phyloP scores from a whole-genome alignment of 2,113 vertebrate genomes.

The Uria aalge region DNA sequence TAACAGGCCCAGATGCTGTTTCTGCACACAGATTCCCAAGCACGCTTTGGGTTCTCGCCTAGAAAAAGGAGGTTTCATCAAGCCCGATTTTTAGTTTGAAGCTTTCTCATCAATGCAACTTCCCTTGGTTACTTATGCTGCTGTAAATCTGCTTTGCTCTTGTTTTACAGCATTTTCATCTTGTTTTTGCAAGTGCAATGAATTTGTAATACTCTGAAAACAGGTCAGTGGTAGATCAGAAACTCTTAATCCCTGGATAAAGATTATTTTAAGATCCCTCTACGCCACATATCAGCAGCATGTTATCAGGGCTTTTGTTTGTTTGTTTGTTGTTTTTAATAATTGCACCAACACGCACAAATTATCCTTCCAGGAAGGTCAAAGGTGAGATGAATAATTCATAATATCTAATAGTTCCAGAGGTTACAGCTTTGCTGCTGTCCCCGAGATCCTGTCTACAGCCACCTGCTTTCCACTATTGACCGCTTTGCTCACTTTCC shows the following conservation, averaged over 20 bases:
- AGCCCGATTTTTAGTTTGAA: background rate
- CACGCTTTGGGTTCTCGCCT: background rate
- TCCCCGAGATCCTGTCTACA: background rate
- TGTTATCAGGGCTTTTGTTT: background rate
- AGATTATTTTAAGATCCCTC: conserved; percentile 69
- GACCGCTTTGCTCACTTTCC: background rate
- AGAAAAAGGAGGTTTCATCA: background rate
- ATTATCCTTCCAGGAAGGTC: background rate
- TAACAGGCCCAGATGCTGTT: background rate
- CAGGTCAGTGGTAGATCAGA: conserved; percentile 64
- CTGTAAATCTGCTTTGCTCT: conserved; percentile 4
- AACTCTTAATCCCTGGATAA: conserved; percentile 69
- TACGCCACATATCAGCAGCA: background rate
- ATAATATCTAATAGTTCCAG: background rate
- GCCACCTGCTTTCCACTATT: background rate
- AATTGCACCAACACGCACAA: background rate
- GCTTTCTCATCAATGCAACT: background rate
- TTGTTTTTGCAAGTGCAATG: background rate
- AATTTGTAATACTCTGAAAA: conserved; percentile 55
- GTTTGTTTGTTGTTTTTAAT: background rate
- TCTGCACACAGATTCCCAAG: background rate
- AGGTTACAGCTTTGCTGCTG: background rate
- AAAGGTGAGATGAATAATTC: background rate
- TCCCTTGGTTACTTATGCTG: background rate
- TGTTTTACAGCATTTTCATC: conserved; percentile 22